Evolutionary conservation across 1,140 invertebrate genomes (phyloP), one percentile per base, ranked within the genome.

Genomic region (Pinna nobilis): DNA sequence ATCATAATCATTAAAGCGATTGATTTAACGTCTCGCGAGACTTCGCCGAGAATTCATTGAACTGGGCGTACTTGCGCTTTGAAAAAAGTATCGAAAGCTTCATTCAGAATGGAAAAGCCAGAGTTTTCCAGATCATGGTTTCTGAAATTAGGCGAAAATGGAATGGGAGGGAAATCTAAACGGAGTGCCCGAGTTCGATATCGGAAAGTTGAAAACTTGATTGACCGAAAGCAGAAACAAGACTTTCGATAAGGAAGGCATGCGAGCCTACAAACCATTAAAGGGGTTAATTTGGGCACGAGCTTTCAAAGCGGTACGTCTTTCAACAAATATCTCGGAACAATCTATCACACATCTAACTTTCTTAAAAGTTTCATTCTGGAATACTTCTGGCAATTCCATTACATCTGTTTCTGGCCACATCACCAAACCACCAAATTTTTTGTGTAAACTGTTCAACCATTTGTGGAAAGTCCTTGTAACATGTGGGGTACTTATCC

Each of bases 311-410:
- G n/a, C n/a, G n/a, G n/a, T n/a, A 13, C n/a, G 61, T 6, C 61
- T 9, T 6, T 65, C 61, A 65, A 65, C 9, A 23, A 65, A 65
- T 20, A 65, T 65, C 23, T 65, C 61, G 9, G 61, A 44, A 35
- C 61, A 65, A n/a, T 49, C 41, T 41, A 65, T 65, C 3, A 65
- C 11, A n/a, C 37, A 49, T 25, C 39, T 44, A 7, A 65, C 39
- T 47, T 65, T 65, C 28, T 32, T 44, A 20, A 47, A 65, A 4
- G 23, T 32, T 44, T 60, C 57, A 60, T 60, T 60, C 25, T 60
- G 57, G 23, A 60, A 60, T 13, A 60, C 57, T 60, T 60, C 57
- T n/a, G 57, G 57, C 23, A 35, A 39, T 25, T 60, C 25, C 7
- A 25, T 32, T 39, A 20, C 57, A 35, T 60, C 57, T 3, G 32